Conservation (phyloP, 2,797 vertebrate genomes). For the Poecilia wingei region DNA sequence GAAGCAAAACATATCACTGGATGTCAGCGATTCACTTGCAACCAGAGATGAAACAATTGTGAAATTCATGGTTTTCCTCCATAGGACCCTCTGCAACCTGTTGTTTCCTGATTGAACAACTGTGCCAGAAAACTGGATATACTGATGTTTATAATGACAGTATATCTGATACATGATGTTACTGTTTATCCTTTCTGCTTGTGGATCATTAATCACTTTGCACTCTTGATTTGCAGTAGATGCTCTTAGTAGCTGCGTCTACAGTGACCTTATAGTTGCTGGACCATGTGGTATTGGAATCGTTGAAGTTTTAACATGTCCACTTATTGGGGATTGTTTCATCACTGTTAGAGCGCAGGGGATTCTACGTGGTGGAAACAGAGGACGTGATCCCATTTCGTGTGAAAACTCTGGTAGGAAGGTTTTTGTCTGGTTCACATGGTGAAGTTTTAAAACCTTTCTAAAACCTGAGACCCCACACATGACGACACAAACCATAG, state of each 20-base stretch:
- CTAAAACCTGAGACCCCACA: no score
- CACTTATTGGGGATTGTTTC: background rate
- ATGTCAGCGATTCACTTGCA: background rate
- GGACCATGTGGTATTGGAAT: background rate
- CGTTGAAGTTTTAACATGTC: background rate
- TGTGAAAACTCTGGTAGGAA: background rate
- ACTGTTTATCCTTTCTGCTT: constrained; percentile 6
- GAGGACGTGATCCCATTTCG: background rate
- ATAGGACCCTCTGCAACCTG: background rate
- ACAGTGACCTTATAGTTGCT: no score
- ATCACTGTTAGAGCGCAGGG: background rate
- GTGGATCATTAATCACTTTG: constrained; percentile 24
- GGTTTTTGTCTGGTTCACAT: no score
- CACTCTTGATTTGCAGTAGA: background rate
- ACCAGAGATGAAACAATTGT: background rate
- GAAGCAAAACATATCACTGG: background rate
- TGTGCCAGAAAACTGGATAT: background rate
- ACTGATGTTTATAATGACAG: constrained; percentile 3
- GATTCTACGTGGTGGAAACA: background rate
- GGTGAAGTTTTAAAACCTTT: no score
- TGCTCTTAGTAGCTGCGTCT: background rate
- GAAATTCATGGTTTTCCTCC: background rate
- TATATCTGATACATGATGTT: background rate
- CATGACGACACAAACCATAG: no score
- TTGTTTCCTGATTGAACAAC: background rate